Conservation (phyloP, 1,140 invertebrate species). For the Rhyacophila brunnea region DNA sequence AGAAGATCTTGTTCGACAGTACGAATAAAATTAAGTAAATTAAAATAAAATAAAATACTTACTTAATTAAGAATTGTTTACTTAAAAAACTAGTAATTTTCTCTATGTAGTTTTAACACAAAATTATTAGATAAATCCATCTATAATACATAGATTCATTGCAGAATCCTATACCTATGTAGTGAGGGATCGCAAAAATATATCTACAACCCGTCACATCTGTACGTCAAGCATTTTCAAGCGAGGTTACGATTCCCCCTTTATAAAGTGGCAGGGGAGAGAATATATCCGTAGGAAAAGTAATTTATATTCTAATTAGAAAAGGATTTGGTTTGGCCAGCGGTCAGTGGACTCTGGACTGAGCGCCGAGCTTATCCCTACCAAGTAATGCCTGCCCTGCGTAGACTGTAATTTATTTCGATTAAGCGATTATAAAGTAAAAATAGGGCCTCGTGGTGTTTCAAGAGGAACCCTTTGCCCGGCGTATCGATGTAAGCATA, state of each 20-base stretch:
- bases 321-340: conserved; percentile 36
- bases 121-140: no score
- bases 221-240: neutral
- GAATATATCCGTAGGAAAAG: conserved; percentile 27
- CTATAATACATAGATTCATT: no score
- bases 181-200: no score
- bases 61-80: no score
- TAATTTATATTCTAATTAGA: conserved; percentile 38
- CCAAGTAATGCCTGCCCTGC: conserved; percentile 23
- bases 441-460: conserved; percentile 29
- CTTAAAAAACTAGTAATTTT: no score
- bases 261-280: no score
- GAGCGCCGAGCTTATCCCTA: conserved; percentile 1
- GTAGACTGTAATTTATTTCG: conserved; percentile 35
- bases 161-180: no score
- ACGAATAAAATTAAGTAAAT: no score
- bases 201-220: neutral
- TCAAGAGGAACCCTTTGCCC: conserved; percentile 25
- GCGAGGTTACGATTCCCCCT: neutral
- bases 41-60: no score
- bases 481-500: conserved; percentile 27
- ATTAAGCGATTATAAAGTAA: conserved; percentile 37
- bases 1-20: no score
- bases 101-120: no score
- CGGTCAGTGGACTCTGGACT: conserved; percentile 9